These are phyloP conservation scores for Dendrophyllia cribrosa DNA, from an alignment of 64 coral and sea anemone genomes.

Conservation along the genomic window DNA sequence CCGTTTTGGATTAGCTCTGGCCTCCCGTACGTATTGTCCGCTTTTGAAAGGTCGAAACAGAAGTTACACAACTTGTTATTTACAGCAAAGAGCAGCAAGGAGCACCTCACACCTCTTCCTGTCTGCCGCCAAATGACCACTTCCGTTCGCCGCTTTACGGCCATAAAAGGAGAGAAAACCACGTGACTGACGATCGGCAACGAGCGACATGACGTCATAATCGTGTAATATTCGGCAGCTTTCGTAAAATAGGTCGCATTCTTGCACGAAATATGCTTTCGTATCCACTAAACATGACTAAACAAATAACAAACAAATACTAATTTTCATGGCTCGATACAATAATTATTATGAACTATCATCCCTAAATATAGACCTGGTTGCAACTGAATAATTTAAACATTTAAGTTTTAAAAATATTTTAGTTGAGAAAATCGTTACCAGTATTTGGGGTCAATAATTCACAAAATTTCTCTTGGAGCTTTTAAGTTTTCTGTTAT, in stretches of 20 bases:
- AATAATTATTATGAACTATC: neutral
- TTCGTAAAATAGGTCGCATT: neutral
- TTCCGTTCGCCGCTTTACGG: neutral
- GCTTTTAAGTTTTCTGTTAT: no score
- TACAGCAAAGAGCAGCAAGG: neutral
- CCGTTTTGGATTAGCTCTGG: neutral
- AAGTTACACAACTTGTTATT: neutral
- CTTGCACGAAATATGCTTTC: conserved; percentile 18
- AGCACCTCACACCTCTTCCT: neutral
- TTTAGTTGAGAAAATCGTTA: neutral
- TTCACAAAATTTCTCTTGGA: no score
- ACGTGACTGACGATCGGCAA: neutral
- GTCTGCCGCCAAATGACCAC: neutral
- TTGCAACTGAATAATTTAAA: neutral
- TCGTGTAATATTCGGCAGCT: neutral
- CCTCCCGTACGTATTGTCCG: neutral
- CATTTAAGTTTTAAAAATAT: neutral
- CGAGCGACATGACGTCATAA: neutral
- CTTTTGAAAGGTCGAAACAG: neutral
- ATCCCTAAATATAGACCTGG: neutral
- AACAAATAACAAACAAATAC: neutral
- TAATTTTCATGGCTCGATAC: neutral
- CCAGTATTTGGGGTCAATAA: no score
- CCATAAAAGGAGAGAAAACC: conserved; percentile 8
- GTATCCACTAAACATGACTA: neutral